phyloP scores from a whole-genome alignment of 1,140 invertebrate species.

The Cataglyphis hispanica region DNA sequence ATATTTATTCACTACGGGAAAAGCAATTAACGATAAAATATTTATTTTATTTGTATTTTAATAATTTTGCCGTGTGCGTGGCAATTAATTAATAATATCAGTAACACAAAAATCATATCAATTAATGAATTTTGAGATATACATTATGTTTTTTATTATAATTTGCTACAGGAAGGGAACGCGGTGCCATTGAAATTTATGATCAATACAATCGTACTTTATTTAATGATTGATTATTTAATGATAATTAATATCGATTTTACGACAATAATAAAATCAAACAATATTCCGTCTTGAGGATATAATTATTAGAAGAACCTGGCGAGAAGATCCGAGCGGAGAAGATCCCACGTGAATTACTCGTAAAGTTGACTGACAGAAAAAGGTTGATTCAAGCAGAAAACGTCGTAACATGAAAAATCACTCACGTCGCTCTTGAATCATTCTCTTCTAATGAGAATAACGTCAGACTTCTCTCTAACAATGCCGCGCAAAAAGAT shows the following conservation, averaged over 20 bases:
- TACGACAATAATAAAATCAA: neutral
- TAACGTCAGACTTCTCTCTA: constrained; percentile 2
- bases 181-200: constrained; percentile 2
- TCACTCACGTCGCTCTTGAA: constrained; percentile 40
- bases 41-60: constrained; percentile 10
- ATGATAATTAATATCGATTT: neutral
- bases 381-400: constrained; percentile 23
- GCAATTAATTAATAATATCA: constrained; percentile 1
- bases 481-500: constrained; percentile 7
- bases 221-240: neutral
- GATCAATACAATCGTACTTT: neutral
- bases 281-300: too few relatives aligned
- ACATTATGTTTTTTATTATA: constrained; percentile 9
- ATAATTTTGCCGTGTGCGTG: neutral
- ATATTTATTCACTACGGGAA: constrained; percentile 11
- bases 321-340: neutral
- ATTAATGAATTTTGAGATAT: neutral
- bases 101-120: constrained; percentile 12
- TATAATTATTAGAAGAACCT: neutral
- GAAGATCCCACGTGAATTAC: constrained; percentile 16
- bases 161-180: too few relatives aligned
- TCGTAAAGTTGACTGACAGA: constrained; percentile 23
- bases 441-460: neutral
- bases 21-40: neutral
- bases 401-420: constrained; percentile 52